Evolutionary conservation across 2,113 vertebrate species (phyloP).

Genomic region (Bucco capensis): DNA sequence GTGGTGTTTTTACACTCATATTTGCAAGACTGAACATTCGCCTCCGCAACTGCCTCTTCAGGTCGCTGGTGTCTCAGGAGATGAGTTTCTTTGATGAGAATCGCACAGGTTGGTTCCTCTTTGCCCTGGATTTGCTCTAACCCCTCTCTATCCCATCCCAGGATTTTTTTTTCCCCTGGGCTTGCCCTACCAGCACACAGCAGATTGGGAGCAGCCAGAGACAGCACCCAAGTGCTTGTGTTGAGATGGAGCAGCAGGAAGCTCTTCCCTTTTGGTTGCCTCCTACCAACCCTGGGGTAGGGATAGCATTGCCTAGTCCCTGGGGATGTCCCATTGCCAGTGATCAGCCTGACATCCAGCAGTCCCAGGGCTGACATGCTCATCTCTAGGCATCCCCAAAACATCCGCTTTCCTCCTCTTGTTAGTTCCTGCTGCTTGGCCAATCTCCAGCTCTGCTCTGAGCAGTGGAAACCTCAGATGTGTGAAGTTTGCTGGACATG

Average conservation of each 20-base stretch:
- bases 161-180: background rate
- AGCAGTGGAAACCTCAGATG: background rate
- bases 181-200: background rate
- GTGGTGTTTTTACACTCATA: constrained; percentile 87
- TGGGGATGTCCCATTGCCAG: background rate
- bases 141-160: background rate
- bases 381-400: background rate
- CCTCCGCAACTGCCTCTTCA: constrained; percentile 90
- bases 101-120: constrained; percentile 83
- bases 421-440: background rate
- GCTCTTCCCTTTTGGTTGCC: background rate
- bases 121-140: background rate
- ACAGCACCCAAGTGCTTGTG: fast-evolving
- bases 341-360: background rate
- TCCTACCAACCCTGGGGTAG: fast-evolving
- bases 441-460: background rate
- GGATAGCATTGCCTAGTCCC: background rate
- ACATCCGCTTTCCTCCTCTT: background rate
- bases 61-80: constrained; percentile 87
- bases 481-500: background rate
- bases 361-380: background rate
- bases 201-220: background rate
- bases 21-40: constrained; percentile 91
- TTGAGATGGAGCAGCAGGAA: background rate
- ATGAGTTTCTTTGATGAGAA: constrained; percentile 94